A percentile compares a stretch with the other conserved stretches of the same genome.
These are phyloP conservation scores for Conus canariensis DNA, from an alignment of 2,888 invertebrate genomes.

Conservation along the genomic window DNA sequence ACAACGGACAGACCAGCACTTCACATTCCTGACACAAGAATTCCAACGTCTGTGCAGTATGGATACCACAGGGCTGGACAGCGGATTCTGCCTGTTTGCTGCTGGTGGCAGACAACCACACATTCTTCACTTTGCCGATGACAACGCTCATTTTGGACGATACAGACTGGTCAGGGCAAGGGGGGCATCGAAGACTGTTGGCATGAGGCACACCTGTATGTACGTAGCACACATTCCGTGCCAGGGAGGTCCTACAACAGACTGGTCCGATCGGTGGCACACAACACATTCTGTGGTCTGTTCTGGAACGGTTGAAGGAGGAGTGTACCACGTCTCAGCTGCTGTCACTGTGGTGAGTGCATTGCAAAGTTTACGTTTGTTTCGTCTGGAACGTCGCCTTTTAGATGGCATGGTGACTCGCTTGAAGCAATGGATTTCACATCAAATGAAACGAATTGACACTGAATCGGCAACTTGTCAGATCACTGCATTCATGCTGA, in stretches of 20 bases:
- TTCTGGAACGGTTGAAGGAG: background rate
- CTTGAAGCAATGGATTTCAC: background rate
- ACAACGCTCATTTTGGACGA: background rate
- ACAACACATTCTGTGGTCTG: background rate
- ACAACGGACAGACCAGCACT: background rate
- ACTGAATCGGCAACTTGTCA: background rate
- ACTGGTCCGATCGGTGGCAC: background rate
- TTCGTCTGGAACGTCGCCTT: background rate
- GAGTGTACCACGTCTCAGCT: background rate
- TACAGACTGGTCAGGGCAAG: background rate
- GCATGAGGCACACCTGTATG: too few species aligned
- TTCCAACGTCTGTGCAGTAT: background rate
- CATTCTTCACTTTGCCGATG: conserved; percentile 23
- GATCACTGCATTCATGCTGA: background rate
- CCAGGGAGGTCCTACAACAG: background rate
- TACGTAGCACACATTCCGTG: background rate
- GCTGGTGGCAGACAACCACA: background rate
- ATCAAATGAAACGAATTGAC: background rate
- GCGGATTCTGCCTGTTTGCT: background rate
- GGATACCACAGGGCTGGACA: background rate
- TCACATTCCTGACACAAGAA: conserved; percentile 5
- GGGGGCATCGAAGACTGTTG: background rate
- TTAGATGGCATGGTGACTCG: conserved; percentile 13
- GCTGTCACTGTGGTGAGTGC: background rate
- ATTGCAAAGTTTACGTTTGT: background rate